phyloP scores from a whole-genome alignment of 2,113 vertebrate species.

The Pollimyrus isidori region DNA sequence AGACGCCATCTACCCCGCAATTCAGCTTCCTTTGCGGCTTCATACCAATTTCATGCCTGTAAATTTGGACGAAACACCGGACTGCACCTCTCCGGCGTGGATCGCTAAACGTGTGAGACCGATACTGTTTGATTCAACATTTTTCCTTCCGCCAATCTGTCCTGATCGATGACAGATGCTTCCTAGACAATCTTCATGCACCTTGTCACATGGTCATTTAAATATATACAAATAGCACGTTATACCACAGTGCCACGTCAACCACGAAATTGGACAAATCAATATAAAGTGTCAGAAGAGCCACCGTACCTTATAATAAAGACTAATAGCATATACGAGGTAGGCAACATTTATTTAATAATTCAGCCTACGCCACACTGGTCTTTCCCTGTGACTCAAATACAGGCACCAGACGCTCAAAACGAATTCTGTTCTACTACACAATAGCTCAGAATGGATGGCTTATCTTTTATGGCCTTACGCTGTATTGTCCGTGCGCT shows the following conservation, averaged over 20 bases:
- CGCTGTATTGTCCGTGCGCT: background rate
- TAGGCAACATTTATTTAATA: background rate
- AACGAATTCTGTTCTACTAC: background rate
- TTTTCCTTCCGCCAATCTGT: slow-evolving; percentile 36
- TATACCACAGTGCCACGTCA: slow-evolving; percentile 25
- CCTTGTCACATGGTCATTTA: slow-evolving; percentile 32
- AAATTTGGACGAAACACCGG: slow-evolving; percentile 43
- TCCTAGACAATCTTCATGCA: slow-evolving; percentile 36
- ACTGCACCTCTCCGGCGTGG: slow-evolving; percentile 39
- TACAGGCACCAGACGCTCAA: background rate
- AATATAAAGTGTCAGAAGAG: background rate
- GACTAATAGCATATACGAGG: background rate
- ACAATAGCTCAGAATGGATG: background rate
- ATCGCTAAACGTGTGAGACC: slow-evolving; percentile 40
- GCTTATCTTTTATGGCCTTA: background rate
- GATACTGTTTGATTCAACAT: slow-evolving; percentile 51
- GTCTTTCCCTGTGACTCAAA: background rate
- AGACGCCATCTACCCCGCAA: slow-evolving; percentile 25
- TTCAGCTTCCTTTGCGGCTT: slow-evolving; percentile 39
- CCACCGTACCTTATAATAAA: background rate
- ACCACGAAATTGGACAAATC: slow-evolving; percentile 7
- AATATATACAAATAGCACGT: slow-evolving; percentile 24
- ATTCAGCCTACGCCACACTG: background rate
- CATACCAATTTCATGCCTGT: slow-evolving; percentile 47
- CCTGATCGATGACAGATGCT: slow-evolving; percentile 49